These are phyloP conservation scores for Sesia apiformis DNA, from an alignment of 2,888 invertebrate genomes.

Conservation along the genomic window DNA sequence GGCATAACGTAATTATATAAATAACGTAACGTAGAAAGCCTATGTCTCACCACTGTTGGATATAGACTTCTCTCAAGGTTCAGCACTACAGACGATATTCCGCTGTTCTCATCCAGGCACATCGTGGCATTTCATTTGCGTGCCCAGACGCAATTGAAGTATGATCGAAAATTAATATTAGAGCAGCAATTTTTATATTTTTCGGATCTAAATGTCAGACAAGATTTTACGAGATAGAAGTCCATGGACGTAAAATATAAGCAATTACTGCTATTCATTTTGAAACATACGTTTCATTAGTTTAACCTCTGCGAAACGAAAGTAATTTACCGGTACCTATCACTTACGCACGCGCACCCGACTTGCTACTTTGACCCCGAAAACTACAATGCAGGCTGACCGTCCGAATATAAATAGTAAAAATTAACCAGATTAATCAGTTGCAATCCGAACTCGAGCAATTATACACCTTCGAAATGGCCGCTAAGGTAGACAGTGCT, in stretches of 20 bases:
- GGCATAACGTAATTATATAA: too few relatives aligned
- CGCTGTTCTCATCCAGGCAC: too few relatives aligned
- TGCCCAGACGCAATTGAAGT: too few relatives aligned
- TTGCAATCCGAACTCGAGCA: constrained; percentile 29
- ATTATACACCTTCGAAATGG: constrained; percentile 31
- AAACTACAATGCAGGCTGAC: constrained; percentile 29
- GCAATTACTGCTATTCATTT: background rate
- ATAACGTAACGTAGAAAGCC: too few relatives aligned
- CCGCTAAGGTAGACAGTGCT: constrained; percentile 35
- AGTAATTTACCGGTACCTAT: background rate
- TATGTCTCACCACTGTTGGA: too few relatives aligned
- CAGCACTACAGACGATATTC: too few relatives aligned
- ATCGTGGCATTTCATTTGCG: too few relatives aligned
- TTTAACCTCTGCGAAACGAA: constrained; percentile 2
- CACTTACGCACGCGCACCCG: constrained; percentile 21
- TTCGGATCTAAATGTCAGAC: too few relatives aligned
- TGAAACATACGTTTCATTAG: background rate
- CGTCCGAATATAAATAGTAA: constrained; percentile 45
- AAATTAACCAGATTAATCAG: constrained; percentile 29
- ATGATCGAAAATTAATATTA: too few relatives aligned
- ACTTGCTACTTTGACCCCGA: constrained; percentile 45
- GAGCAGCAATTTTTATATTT: too few relatives aligned
- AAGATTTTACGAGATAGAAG: too few relatives aligned
- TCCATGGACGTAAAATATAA: background rate
- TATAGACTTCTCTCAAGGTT: too few relatives aligned